Conservation (phyloP, 2,113 vertebrate genomes). For the Mungos mungo region DNA sequence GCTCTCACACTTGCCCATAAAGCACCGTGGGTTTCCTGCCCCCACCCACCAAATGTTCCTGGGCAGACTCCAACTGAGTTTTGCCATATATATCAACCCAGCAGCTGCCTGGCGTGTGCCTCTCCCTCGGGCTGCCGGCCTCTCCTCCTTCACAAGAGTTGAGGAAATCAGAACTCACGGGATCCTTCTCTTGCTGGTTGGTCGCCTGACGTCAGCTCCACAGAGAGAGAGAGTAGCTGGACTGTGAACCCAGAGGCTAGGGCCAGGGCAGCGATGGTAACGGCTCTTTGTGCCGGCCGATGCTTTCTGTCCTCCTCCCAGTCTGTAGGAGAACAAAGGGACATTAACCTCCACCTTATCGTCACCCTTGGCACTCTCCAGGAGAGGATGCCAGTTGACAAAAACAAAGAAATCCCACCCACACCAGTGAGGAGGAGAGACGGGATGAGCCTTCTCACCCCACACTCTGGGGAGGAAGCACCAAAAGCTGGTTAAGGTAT, state of each 20-base stretch:
- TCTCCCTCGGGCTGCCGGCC: slow-evolving; percentile 8
- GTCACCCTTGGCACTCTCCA: not conserved
- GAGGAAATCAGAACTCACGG: not conserved
- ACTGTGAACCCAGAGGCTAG: not conserved
- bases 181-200: not conserved
- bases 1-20: slow-evolving; percentile 49
- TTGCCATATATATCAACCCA: slow-evolving; percentile 10
- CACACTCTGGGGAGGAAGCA: not conserved
- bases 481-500: not conserved
- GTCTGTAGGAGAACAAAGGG: not conserved
- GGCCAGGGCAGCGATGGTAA: not conserved
- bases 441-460: not conserved
- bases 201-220: not conserved
- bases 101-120: slow-evolving; percentile 20
- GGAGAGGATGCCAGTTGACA: not conserved
- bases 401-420: not conserved
- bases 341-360: not conserved
- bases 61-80: slow-evolving; percentile 9
- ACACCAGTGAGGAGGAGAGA: not conserved
- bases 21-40: not conserved
- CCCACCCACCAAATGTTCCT: slow-evolving; percentile 27
- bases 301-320: not conserved
- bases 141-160: not conserved
- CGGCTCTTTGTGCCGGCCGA: not conserved
- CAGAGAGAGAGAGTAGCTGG: not conserved